A percentile compares a stretch with the other conserved stretches of the same genome.
Conservation (phyloP, 2,113 vertebrate species). For the Phoxinus phoxinus region DNA sequence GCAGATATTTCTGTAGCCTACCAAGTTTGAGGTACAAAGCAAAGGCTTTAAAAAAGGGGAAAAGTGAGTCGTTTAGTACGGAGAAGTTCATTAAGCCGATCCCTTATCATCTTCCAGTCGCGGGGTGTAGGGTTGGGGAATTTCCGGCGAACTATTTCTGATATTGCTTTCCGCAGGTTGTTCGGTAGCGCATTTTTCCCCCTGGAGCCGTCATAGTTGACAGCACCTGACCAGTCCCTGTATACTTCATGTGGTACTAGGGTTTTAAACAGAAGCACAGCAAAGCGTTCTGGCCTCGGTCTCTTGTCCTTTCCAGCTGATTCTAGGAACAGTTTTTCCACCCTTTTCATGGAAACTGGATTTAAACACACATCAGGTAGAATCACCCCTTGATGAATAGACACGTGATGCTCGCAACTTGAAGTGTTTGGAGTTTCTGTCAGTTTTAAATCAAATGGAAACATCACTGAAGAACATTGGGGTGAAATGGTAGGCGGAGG, state of each 20-base stretch:
- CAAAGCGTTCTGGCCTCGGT: not conserved
- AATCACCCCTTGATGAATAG: not conserved
- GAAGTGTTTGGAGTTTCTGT: not conserved
- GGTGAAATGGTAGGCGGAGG: not conserved
- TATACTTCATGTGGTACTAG: not conserved
- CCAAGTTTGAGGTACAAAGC: not conserved
- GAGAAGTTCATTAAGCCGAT: slow-evolving; percentile 6
- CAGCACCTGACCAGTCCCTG: not conserved
- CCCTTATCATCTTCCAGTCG: not conserved
- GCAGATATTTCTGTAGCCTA: not conserved
- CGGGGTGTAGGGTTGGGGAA: not conserved
- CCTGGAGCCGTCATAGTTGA: not conserved
- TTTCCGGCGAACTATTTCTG: not conserved
- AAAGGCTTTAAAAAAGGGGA: not conserved
- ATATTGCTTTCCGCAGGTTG: not conserved
- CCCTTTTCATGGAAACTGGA: not conserved
- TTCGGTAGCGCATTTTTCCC: not conserved
- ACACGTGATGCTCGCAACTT: not conserved
- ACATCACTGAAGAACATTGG: not conserved
- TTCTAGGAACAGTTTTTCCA: not conserved
- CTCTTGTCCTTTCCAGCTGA: not conserved
- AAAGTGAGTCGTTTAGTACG: not conserved
- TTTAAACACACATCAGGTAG: not conserved
- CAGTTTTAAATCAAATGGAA: not conserved
- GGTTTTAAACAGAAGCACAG: slow-evolving; percentile 13